phyloP scores from a whole-genome alignment of 2,113 vertebrate genomes.

The Osmerus eperlanus region DNA sequence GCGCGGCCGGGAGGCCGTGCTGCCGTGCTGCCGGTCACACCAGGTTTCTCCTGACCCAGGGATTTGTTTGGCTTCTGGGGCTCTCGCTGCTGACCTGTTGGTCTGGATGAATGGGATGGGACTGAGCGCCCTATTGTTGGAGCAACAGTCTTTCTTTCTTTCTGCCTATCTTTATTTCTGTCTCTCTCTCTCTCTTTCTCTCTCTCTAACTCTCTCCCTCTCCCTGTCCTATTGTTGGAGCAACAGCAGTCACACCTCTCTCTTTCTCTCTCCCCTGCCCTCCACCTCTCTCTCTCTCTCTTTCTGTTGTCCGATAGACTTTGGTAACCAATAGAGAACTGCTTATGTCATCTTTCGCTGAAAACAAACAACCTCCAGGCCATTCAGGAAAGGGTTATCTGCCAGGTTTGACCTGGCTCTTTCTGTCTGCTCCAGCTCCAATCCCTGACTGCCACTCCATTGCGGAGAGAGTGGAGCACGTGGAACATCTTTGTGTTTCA shows the following conservation, averaged over 20 bases:
- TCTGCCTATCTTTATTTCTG: conserved; percentile 11
- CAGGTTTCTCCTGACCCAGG: neutral
- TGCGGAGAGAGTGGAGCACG: neutral
- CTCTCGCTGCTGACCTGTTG: conserved; percentile 19
- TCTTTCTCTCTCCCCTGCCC: conserved; percentile 8
- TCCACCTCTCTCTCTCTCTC: neutral
- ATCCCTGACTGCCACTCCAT: conserved; percentile 9
- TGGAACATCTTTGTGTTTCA: neutral
- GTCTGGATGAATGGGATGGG: conserved; percentile 6
- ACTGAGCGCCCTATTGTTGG: neutral
- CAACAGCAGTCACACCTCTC: neutral
- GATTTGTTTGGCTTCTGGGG: neutral
- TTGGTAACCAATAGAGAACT: conserved; percentile 52
- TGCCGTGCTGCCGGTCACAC: too few relatives aligned
- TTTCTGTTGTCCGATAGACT: neutral
- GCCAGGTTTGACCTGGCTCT: conserved; percentile 37
- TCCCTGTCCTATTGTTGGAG: neutral
- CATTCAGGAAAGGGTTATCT: conserved; percentile 29
- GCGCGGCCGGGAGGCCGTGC: too few relatives aligned
- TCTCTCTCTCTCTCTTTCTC: conserved; percentile 9
- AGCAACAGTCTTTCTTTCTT: conserved; percentile 43
- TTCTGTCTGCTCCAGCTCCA: neutral
- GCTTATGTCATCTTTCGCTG: conserved; percentile 68
- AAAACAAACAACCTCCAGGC: conserved; percentile 52
- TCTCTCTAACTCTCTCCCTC: conserved; percentile 12